Evolutionary conservation across 35 echinoderm and acorn worm species (phyloP).

Genomic region (Ophiothrix spiculata): DNA sequence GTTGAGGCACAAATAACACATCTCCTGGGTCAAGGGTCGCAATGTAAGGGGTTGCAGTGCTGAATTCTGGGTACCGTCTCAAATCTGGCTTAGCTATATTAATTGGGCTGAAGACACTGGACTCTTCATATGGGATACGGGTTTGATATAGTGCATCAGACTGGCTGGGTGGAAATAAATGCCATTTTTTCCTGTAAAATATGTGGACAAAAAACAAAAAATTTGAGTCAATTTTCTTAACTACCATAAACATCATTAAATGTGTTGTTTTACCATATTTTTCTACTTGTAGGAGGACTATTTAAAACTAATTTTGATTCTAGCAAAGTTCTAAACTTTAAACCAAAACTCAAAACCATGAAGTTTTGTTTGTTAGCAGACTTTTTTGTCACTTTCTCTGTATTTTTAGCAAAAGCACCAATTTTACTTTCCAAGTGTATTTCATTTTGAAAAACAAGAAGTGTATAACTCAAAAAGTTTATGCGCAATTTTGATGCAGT

Average conservation of each 20-base stretch:
- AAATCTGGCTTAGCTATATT: conserved; percentile 68
- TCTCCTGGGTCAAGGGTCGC: conserved; percentile 73
- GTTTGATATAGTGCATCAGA: conserved; percentile 73
- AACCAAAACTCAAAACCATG: neutral
- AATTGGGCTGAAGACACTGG: conserved; percentile 82
- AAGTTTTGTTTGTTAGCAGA: too few species aligned
- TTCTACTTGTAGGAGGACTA: neutral
- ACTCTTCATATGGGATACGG: conserved; percentile 90
- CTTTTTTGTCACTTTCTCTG: too few species aligned
- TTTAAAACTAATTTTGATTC: neutral
- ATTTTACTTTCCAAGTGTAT: neutral
- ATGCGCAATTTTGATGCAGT: neutral
- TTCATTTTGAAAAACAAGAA: neutral
- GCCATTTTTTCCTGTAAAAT: conserved; percentile 90
- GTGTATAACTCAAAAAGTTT: neutral
- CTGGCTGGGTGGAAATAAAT: conserved; percentile 87
- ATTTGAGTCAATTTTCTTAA: neutral
- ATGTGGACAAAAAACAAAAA: too few species aligned
- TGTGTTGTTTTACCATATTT: neutral
- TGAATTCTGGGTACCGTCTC: conserved; percentile 50
- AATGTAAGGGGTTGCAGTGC: conserved; percentile 56
- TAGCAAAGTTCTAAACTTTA: too few species aligned
- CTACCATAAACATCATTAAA: neutral
- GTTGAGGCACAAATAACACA: conserved; percentile 74
- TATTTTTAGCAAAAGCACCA: too few species aligned